A percentile compares a stretch with the other conserved stretches of the same genome.
phyloP scores from a whole-genome alignment of 2,113 vertebrate genomes.

The Gallinago paraguaiae region DNA sequence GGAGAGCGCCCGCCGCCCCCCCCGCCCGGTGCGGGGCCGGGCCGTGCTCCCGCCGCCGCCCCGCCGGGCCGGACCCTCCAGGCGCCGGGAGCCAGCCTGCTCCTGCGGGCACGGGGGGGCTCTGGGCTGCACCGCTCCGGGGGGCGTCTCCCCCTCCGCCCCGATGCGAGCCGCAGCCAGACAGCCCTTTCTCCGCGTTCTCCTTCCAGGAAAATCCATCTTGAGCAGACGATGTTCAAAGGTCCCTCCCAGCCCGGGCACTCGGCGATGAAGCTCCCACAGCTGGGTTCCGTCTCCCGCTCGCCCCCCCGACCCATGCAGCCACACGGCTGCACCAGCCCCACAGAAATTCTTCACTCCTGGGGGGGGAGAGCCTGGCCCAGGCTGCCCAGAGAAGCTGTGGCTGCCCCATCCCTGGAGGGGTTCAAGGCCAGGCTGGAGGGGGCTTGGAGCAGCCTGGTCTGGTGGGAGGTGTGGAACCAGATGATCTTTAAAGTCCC shows the following conservation, averaged over 20 bases:
- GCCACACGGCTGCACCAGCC: not conserved
- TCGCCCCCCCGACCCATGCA: not conserved
- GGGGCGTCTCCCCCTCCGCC: not conserved
- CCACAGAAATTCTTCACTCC: not conserved
- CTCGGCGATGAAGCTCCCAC: not conserved
- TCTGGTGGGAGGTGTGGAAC: not conserved
- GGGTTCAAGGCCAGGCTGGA: not conserved
- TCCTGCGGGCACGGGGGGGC: accelerated
- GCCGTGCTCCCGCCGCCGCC: not conserved
- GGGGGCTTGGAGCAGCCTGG: not conserved
- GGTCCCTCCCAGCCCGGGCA: too few species aligned
- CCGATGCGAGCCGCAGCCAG: accelerated
- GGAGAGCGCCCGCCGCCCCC: not conserved
- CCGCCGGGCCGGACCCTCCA: not conserved
- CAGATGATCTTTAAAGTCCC: not conserved
- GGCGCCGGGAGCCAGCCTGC: not conserved
- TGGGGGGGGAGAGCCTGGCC: not conserved
- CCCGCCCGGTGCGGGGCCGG: not conserved
- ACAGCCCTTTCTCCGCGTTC: not conserved
- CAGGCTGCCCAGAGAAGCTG: not conserved
- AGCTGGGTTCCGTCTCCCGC: too few species aligned
- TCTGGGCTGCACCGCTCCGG: not conserved
- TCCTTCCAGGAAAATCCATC: not conserved
- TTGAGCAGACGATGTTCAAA: too few species aligned
- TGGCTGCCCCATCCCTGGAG: not conserved